A percentile compares a stretch with the other conserved stretches of the same genome.
Evolutionary conservation across 2,888 invertebrate species (phyloP).

Genomic region (Polymixis flavicincta): DNA sequence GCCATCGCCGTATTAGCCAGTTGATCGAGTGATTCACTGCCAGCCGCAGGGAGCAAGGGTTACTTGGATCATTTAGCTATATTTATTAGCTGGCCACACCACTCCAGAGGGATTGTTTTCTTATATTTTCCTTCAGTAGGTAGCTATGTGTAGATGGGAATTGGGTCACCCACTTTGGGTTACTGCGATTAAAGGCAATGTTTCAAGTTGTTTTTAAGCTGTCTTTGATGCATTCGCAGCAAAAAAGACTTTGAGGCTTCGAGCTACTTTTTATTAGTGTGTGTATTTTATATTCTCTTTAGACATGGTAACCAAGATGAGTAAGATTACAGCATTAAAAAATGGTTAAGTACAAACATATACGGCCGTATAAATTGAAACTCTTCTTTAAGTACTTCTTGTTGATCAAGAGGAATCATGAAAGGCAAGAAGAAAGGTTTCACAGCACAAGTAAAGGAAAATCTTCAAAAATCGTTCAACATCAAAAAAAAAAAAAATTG

Average conservation of each 20-base stretch:
- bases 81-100: conserved; percentile 50
- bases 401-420: too few species aligned
- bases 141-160: background rate
- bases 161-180: conserved; percentile 32
- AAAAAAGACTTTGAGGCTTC: background rate
- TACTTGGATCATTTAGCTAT: conserved; percentile 55
- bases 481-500: too few species aligned
- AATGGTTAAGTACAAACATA: too few species aligned
- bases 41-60: conserved; percentile 30
- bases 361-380: too few species aligned
- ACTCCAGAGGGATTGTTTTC: conserved; percentile 39
- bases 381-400: too few species aligned
- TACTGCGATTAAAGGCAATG: background rate
- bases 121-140: conserved; percentile 37
- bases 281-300: too few species aligned
- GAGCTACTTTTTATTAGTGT: too few species aligned
- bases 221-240: background rate
- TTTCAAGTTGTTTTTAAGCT: background rate
- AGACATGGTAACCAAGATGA: too few species aligned
- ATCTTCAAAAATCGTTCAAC: too few species aligned
- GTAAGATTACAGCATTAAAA: too few species aligned
- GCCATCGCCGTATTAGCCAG: conserved; percentile 40
- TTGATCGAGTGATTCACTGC: conserved; percentile 59
- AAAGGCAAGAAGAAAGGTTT: too few species aligned
- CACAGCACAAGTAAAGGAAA: too few species aligned